Evolutionary conservation across 2,113 vertebrate genomes (phyloP), one percentile per base, ranked within the genome.

Genomic region (Hipposideros armiger): DNA sequence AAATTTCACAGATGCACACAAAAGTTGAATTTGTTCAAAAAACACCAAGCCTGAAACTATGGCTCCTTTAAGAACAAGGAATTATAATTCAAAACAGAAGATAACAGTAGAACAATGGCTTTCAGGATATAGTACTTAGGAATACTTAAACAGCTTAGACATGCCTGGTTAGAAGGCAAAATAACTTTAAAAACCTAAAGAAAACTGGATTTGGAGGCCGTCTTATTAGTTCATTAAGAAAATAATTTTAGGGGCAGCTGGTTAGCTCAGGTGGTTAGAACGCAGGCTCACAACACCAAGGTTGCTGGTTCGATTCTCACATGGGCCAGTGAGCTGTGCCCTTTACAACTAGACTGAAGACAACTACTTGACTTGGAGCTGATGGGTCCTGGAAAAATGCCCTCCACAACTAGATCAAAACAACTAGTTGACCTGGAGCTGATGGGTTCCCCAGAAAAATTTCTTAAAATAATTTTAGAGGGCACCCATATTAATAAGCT

Each of bases 81-180:
- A 90, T 87, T 94, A 84, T 26, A 94, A 92, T 58, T 95, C 50
- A 88, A 95, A 95, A 92, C 56, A 97, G 54, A 95, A 91, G 56
- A 76, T n/a, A 94, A 96, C 17, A 72, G 7, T 13, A 54, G 67
- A 93, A 86, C 69, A 94, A 93, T 78, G 42, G 84, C 26, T 76
- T 97, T 87, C 58, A 91, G 40, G 17, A 95, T 74, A 86, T 2
- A 77, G 72, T 82, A 62, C 36, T 91, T 94, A 11, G 74, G 32
- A 94, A 94, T 16, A 74, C 1, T 88, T 87, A 70, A 32, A 74
- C 11, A 78, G 50, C 45, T 78, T 36, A 58, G 24, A 76, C 19
- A 80, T 42, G 81, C 22, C 90, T 20, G 26, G 19, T 87, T 56
- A 94, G 67, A 89, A 93, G 94, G 66, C 15, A 87, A 97, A 87